Evolutionary conservation across 2,113 vertebrate species (phyloP).

Genomic region (Poecile atricapillus): DNA sequence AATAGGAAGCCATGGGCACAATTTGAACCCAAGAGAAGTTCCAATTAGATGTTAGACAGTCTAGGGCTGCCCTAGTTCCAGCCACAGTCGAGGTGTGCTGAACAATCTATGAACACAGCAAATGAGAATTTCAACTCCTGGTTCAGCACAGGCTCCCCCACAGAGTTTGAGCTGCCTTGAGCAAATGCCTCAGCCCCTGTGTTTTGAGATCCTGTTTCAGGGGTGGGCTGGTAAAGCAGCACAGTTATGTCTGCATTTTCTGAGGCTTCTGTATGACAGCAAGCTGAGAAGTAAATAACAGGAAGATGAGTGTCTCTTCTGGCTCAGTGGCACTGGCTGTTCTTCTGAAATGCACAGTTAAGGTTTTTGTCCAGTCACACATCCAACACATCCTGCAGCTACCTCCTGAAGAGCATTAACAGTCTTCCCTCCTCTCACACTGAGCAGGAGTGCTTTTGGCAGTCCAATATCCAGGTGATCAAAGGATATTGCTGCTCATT

Average conservation of each 20-base stretch:
- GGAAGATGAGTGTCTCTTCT: background rate
- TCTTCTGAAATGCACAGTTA: background rate
- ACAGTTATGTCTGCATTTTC: background rate
- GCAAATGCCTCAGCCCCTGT: background rate
- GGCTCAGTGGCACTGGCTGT: background rate
- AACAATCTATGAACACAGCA: background rate
- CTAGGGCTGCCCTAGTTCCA: background rate
- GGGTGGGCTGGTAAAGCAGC: background rate
- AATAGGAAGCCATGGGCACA: background rate
- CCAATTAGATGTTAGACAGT: background rate
- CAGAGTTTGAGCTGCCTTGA: background rate
- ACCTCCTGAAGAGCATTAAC: background rate
- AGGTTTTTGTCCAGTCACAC: background rate
- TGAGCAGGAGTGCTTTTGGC: background rate
- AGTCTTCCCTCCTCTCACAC: background rate
- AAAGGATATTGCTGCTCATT: background rate
- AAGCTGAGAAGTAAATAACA: background rate
- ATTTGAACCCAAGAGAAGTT: background rate
- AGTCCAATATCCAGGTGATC: background rate
- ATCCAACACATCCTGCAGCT: background rate
- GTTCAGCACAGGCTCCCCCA: background rate
- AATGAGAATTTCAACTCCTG: background rate
- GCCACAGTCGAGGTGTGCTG: accelerated
- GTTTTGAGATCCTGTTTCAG: background rate
- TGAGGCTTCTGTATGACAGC: background rate